phyloP scores from a whole-genome alignment of 1,140 invertebrate genomes.

The Zaprionus inermis region DNA sequence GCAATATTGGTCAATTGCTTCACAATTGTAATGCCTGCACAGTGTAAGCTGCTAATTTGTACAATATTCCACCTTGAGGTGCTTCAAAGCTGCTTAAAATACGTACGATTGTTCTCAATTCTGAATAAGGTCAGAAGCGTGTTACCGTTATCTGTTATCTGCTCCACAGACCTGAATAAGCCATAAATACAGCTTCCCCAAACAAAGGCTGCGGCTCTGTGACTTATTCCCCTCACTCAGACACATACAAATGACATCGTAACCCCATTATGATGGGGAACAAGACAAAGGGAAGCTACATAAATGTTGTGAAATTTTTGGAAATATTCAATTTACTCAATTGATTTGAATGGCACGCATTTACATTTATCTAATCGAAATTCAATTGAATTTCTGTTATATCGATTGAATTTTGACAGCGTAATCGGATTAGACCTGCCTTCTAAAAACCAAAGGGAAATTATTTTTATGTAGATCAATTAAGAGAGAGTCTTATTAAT shows the following conservation, averaged over 20 bases:
- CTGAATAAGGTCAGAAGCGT: conserved; percentile 7
- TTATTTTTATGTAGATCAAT: not conserved
- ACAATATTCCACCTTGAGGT: not conserved
- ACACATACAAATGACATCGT: conserved; percentile 25
- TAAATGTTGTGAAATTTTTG: conserved; percentile 19
- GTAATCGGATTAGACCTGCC: conserved; percentile 7
- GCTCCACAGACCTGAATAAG: conserved; percentile 30
- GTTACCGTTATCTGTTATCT: conserved; percentile 11
- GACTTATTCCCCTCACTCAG: conserved; percentile 10
- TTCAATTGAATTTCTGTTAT: conserved; percentile 11
- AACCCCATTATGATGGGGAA: not conserved
- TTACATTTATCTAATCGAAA: conserved; percentile 13
- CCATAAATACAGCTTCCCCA: not conserved
- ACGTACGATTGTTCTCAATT: not conserved
- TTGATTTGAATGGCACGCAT: conserved; percentile 14
- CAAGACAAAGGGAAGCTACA: not conserved
- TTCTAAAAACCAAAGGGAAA: not conserved
- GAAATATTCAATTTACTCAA: conserved; percentile 15
- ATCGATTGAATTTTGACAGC: conserved; percentile 6
- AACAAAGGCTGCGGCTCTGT: conserved; percentile 17
- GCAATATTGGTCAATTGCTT: not conserved
- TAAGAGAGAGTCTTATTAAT: not conserved
- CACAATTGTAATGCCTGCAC: not conserved
- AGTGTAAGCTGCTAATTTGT: not conserved
- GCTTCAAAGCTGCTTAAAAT: not conserved